Conservation (phyloP, 2,888 invertebrate genomes). For the Aspidapion aeneum region DNA sequence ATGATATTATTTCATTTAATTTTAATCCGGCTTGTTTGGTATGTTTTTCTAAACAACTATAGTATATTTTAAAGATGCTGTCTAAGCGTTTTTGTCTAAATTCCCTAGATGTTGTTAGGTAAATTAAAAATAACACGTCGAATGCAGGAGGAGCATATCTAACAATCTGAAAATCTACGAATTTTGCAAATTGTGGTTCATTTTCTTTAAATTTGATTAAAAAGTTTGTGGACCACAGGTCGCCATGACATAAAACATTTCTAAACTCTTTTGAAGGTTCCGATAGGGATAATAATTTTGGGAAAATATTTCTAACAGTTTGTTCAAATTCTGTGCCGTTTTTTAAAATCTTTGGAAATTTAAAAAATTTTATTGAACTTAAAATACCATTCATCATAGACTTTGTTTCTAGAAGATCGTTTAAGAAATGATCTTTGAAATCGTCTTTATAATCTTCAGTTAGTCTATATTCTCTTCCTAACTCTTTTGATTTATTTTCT, state of each 20-base stretch:
- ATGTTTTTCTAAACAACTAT: constrained; percentile 37
- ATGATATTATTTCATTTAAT: constrained; percentile 33
- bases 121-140: constrained; percentile 53
- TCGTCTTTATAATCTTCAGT: constrained; percentile 27
- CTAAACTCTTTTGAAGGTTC: constrained; percentile 40
- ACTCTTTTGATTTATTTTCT: constrained; percentile 24
- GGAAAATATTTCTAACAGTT: constrained; percentile 26
- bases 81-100: constrained; percentile 31
- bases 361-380: constrained; percentile 35
- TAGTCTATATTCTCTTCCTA: constrained; percentile 23
- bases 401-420: constrained; percentile 29
- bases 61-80: constrained; percentile 39
- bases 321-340: constrained; percentile 34
- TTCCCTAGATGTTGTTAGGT: constrained; percentile 37
- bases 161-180: constrained; percentile 46
- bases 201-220: constrained; percentile 38
- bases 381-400: constrained; percentile 32
- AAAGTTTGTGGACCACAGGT: constrained; percentile 61
- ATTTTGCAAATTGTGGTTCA: constrained; percentile 37
- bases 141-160: constrained; percentile 62
- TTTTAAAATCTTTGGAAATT: constrained; percentile 31
- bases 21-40: constrained; percentile 29
- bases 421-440: constrained; percentile 32
- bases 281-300: constrained; percentile 33
- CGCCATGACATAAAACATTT: constrained; percentile 59